Evolutionary conservation across 2,113 vertebrate genomes (phyloP), one percentile per base, ranked within the genome.

Genomic region (Uropsilus gracilis): DNA sequence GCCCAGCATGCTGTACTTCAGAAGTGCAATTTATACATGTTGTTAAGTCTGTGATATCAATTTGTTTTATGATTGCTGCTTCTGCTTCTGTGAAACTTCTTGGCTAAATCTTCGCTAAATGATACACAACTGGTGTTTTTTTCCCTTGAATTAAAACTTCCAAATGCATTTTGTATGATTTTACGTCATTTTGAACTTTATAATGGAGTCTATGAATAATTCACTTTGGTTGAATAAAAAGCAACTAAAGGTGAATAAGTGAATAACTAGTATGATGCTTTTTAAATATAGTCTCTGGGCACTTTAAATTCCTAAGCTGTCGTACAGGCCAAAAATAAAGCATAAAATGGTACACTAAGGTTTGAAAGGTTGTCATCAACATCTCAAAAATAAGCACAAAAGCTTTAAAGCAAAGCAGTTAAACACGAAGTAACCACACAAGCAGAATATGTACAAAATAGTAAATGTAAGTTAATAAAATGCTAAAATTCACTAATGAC

Each of bases 171-270:
- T 94, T 72, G 46, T 92, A 28, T 92, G 86, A 88, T 96, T 90
- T 96, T 82, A 89, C 75, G 83, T 86, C 69, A 94, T 91, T 81
- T 90, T 87, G n/a, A 94, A 88, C 71, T 94, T 95, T n/a, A 81
- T 84, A 90, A 82, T 90, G 50, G 50, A 97, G 50, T 30, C 66
- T 80, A 63, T 96, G 90, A 95, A 96, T 95, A 97, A 95, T 97
- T 94, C 81, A 94, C 68, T 93, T 90, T 81, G 26, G 32, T 63
- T 84, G 85, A 88, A 93, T 90, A 88, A 95, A 50, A 91, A 88
- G 61, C 48, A 64, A 87, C 48, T 81, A 93, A 92, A 94, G 77
- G 89, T 92, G 89, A 96, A 85, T 85, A 96, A 92, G 53, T 59
- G 82, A 96, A 92, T 92, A 95, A 85, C 66, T 92, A 57, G 66